Evolutionary conservation across 2,113 vertebrate species (phyloP), one percentile per base, ranked within the genome.

Genomic region (Malaclemys terrapin): DNA sequence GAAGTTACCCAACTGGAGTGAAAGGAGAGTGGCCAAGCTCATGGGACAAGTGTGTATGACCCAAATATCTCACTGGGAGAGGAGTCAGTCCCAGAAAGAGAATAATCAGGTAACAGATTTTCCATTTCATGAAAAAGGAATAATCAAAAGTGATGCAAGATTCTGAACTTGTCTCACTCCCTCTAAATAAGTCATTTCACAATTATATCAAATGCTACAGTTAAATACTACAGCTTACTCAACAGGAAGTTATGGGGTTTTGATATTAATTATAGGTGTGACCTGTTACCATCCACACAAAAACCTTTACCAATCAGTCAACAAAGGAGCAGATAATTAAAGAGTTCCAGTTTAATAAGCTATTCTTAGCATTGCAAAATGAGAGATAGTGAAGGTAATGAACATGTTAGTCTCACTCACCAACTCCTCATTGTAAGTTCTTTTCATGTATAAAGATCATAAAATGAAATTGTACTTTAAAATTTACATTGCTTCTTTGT

Each of bases 401-500:
- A 78, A 24, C 35, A 4, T 8, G 24, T 24, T 62, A 16, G 17
- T 69, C 85, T 52, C 29, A 49, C 69, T 25, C 38, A 17, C 80
- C 17, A 2, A 2, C 25, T 29, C 2, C 38, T 54, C n/a, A 0
- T 42, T 84, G 59, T 2, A 47, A 50, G 47, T 69, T 53, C 80
- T 38, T 38, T 80, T 78, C 24, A 38, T 35, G 10, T 57, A 52
- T 8, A 0, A 78, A 47, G 20, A 1, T 22, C 0, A 0, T 11
- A 78, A 78, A 13, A 78, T 78, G 42, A 11, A 53, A 53, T 4
- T 2, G 5, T 14, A 20, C 47, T 69, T 72, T 49, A 90, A 59
- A 0, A 0, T 8, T 35, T 12, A 0, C 1, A 22, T 20, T 38
- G 9, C 11, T 52, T 42, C 69, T 84, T 56, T 65, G 53, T 42